These are phyloP conservation scores for Rhinogobio ventralis DNA, from an alignment of 2,797 vertebrate genomes.

Conservation along the genomic window DNA sequence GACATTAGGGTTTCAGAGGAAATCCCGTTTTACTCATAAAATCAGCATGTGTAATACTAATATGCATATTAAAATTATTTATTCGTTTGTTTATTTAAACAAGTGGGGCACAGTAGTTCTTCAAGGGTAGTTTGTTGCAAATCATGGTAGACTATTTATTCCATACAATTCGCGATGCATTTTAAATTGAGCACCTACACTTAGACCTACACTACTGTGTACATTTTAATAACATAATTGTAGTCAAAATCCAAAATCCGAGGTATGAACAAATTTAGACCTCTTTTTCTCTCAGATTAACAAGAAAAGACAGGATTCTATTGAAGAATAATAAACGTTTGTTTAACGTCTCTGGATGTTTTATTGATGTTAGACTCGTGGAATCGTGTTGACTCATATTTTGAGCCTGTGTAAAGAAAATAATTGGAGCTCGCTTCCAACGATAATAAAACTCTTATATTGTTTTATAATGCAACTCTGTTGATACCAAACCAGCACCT, in stretches of 20 bases:
- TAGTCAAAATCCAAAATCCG: neutral
- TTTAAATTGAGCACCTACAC: no score
- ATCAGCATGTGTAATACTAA: neutral
- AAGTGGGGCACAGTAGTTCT: neutral
- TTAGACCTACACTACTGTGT: neutral
- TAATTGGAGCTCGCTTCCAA: no score
- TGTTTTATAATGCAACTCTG: neutral
- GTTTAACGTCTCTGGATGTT: neutral
- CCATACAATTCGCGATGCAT: neutral
- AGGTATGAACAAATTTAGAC: neutral
- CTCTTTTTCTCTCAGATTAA: neutral
- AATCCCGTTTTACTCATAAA: neutral
- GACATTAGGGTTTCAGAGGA: neutral
- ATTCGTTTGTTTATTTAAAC: conserved; percentile 4
- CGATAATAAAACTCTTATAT: neutral
- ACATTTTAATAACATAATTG: neutral
- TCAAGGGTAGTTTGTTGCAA: neutral
- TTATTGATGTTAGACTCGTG: neutral
- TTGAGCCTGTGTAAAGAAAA: neutral
- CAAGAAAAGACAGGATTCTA: neutral
- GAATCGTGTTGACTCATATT: neutral
- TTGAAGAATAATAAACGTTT: neutral
- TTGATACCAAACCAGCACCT: neutral
- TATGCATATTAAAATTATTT: neutral
- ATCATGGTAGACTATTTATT: neutral